Conservation (phyloP, 2,888 invertebrate genomes). For the Torymus auratus region DNA sequence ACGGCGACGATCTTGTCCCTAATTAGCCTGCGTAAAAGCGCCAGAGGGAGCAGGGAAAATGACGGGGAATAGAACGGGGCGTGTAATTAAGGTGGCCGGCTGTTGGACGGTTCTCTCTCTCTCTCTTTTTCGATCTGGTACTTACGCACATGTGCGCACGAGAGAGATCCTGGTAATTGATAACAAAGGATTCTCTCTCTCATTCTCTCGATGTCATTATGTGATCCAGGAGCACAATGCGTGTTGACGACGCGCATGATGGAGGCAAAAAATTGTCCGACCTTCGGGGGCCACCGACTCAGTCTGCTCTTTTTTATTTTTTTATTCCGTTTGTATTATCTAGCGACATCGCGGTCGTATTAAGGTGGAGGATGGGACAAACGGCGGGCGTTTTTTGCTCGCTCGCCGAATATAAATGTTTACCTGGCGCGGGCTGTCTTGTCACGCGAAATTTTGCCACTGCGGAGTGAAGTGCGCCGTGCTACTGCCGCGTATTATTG, state of each 20-base stretch:
- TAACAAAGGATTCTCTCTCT: slow-evolving; percentile 34
- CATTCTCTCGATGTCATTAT: slow-evolving; percentile 35
- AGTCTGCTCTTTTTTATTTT: too few species aligned
- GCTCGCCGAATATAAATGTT: too few species aligned
- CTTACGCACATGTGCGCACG: background rate
- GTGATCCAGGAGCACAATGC: background rate
- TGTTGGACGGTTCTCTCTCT: background rate
- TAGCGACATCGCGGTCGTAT: too few species aligned
- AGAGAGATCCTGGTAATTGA: slow-evolving; percentile 34
- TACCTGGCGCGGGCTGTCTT: too few species aligned
- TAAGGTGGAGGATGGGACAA: too few species aligned
- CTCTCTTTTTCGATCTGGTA: background rate
- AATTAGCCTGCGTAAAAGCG: slow-evolving; percentile 40
- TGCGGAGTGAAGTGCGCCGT: too few species aligned
- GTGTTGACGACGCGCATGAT: background rate
- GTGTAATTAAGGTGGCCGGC: slow-evolving; percentile 36
- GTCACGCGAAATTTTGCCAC: too few species aligned
- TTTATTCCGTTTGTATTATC: too few species aligned
- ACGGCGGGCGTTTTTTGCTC: too few species aligned
- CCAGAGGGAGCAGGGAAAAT: background rate
- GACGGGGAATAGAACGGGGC: background rate
- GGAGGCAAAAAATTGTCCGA: slow-evolving; percentile 25
- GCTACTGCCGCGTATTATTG: too few species aligned
- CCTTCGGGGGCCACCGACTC: slow-evolving; percentile 13
- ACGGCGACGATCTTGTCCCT: slow-evolving; percentile 28